A percentile compares a stretch with the other conserved stretches of the same genome.
These are phyloP conservation scores for Tricholaema leucomelas DNA, from an alignment of 2,113 vertebrate species.

Conservation along the genomic window DNA sequence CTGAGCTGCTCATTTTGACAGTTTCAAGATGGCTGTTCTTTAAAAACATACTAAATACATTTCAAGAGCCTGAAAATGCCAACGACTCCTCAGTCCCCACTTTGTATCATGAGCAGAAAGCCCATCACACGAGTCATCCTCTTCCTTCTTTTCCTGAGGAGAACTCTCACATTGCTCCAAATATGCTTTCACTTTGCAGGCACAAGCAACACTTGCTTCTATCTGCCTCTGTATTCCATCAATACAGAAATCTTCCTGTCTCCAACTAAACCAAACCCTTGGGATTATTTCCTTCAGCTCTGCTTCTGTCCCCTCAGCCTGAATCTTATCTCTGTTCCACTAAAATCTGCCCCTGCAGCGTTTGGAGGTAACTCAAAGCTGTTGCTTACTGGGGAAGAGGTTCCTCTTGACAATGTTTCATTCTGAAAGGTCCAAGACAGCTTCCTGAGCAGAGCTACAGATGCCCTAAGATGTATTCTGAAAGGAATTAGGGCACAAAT, in stretches of 20 bases:
- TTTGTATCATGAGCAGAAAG: background rate
- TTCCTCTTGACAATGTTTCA: background rate
- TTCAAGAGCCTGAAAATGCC: background rate
- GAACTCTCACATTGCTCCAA: background rate
- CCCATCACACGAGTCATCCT: background rate
- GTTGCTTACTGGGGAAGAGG: background rate
- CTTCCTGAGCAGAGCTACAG: background rate
- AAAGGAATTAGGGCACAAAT: background rate
- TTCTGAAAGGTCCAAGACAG: background rate
- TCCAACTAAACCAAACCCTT: background rate
- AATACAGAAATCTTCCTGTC: background rate
- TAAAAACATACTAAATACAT: background rate
- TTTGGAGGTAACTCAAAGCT: background rate
- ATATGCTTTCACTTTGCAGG: background rate
- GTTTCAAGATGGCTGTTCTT: background rate
- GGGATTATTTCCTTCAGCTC: background rate
- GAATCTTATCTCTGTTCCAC: background rate
- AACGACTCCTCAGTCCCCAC: background rate
- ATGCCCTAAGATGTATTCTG: fast-evolving
- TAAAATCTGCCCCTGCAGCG: background rate
- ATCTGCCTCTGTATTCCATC: background rate
- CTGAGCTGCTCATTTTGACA: background rate
- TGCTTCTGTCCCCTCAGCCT: background rate
- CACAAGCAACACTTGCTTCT: background rate
- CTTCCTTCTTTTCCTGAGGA: background rate